Conservation (phyloP, 2,113 vertebrate species). For the Crotalus tigris region DNA sequence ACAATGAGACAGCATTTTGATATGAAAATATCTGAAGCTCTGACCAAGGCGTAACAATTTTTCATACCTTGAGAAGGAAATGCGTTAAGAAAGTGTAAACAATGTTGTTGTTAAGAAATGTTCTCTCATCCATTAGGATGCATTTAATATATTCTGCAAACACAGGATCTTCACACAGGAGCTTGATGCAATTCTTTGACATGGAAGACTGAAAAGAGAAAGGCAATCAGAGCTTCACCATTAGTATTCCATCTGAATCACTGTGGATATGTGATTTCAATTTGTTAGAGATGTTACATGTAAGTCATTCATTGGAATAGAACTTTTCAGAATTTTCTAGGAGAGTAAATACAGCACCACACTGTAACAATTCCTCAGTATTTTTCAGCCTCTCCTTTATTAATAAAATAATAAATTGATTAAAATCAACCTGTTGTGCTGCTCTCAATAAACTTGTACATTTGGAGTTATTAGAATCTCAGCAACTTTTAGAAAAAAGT, state of each 20-base stretch:
- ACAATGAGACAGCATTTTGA: not conserved
- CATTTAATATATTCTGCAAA: constrained; percentile 98
- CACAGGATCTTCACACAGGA: constrained; percentile 94
- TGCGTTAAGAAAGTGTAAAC: constrained; percentile 95
- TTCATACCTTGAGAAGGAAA: constrained; percentile 89
- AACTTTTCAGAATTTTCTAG: not conserved
- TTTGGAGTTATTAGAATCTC: not conserved
- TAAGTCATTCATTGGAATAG: not conserved
- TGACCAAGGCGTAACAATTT: not conserved
- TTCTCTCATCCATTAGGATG: constrained; percentile 96
- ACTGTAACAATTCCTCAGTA: not conserved
- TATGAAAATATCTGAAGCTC: not conserved
- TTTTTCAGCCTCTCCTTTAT: not conserved
- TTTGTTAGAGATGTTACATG: not conserved
- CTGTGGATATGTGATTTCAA: not conserved
- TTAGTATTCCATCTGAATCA: not conserved
- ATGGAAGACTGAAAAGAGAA: constrained; percentile 76
- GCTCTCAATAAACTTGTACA: not conserved
- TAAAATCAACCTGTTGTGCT: not conserved
- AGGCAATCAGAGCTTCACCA: constrained; percentile 17
- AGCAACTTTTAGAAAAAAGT: not conserved
- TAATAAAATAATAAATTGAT: not conserved
- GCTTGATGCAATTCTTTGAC: constrained; percentile 95
- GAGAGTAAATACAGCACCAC: not conserved
- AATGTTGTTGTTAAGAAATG: constrained; percentile 91